Percentiles rank a stretch among this genome's conserved stretches.
phyloP scores from a whole-genome alignment of 2,113 vertebrate genomes.

The Solea senegalensis region DNA sequence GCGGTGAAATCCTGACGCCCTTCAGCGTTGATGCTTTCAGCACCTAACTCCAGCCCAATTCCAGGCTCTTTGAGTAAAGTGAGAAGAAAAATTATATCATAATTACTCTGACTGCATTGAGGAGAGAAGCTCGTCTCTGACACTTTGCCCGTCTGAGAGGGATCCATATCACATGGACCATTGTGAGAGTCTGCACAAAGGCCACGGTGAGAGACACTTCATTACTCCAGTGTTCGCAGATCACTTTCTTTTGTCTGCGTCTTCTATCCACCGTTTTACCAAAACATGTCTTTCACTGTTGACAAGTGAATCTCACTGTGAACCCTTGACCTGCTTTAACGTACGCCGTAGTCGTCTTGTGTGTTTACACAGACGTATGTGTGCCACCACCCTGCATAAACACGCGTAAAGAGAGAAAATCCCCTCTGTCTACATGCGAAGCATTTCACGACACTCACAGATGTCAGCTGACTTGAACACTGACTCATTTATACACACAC shows the following conservation, averaged over 20 bases:
- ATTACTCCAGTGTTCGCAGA: constrained; percentile 44
- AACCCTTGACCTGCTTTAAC: constrained; percentile 48
- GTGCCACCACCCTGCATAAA: constrained; percentile 65
- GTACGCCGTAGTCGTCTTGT: constrained; percentile 14
- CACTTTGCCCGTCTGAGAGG: constrained; percentile 65
- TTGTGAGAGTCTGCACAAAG: constrained; percentile 59
- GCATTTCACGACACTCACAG: constrained; percentile 54
- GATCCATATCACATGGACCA: constrained; percentile 67
- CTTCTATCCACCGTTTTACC: constrained; percentile 35
- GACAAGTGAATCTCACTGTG: constrained; percentile 33
- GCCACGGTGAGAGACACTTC: constrained; percentile 55
- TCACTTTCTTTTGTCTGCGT: constrained; percentile 53
- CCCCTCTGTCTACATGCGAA: constrained; percentile 50
- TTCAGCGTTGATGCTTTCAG: constrained; percentile 17
- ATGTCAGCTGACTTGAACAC: constrained; percentile 72
- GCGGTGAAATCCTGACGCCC: constrained; percentile 39
- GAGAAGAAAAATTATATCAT: constrained; percentile 74
- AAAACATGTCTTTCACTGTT: neutral
- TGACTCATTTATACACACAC: constrained; percentile 63
- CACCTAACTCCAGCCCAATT: constrained; percentile 41
- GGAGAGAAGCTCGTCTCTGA: constrained; percentile 36
- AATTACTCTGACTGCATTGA: constrained; percentile 55
- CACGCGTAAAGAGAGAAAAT: constrained; percentile 45
- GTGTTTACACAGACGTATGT: constrained; percentile 55
- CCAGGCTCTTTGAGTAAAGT: constrained; percentile 67